Percentiles rank a stretch among this genome's conserved stretches.
These are phyloP conservation scores for Epinotia ramella DNA, from an alignment of 2,888 invertebrate species.

Conservation along the genomic window DNA sequence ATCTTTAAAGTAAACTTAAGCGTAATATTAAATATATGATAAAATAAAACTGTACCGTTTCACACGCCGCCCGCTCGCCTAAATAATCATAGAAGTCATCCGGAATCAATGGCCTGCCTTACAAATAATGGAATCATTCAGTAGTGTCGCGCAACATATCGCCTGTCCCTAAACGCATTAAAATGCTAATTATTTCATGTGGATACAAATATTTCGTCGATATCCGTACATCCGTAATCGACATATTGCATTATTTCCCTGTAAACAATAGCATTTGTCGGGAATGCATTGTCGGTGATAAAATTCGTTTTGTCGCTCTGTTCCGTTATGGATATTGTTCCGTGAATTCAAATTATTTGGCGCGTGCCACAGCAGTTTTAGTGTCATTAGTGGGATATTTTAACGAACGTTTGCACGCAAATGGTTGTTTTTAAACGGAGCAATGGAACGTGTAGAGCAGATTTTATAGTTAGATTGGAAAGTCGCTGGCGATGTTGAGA, in stretches of 20 bases:
- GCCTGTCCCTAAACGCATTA: background rate
- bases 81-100: too few species aligned
- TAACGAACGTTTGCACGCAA: conserved; percentile 6
- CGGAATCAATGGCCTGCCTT: too few species aligned
- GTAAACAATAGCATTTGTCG: conserved; percentile 15
- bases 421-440: conserved; percentile 6
- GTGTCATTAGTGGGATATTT: conserved; percentile 19
- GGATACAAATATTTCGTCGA: background rate
- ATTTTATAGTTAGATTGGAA: background rate
- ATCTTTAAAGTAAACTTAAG: too few species aligned
- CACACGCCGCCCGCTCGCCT: too few species aligned
- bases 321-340: conserved; percentile 25
- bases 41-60: too few species aligned
- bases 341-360: conserved; percentile 42
- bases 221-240: background rate
- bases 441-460: conserved; percentile 8
- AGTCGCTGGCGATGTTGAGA: background rate
- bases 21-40: too few species aligned
- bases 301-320: conserved; percentile 17
- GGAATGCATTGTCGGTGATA: conserved; percentile 20
- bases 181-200: background rate
- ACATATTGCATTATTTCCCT: conserved; percentile 15
- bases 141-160: too few species aligned
- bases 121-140: too few species aligned
- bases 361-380: conserved; percentile 3